A percentile compares a stretch with the other conserved stretches of the same genome.
phyloP scores from a whole-genome alignment of 2,888 invertebrate species.

The Cyclophora albipunctata region DNA sequence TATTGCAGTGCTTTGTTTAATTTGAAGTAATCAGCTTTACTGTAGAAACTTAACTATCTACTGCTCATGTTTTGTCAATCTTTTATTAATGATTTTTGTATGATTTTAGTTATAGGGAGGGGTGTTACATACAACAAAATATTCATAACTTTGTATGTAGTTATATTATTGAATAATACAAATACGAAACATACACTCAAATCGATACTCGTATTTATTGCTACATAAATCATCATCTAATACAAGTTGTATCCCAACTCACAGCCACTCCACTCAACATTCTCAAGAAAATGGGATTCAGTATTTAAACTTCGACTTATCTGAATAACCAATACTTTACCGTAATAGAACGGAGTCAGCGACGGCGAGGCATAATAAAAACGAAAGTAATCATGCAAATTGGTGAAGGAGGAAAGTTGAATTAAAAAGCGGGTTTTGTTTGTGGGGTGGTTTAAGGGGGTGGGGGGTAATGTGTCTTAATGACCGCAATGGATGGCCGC shows the following conservation, averaged over 20 bases:
- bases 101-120: no score
- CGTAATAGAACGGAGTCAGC: constrained; percentile 37
- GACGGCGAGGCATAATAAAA: constrained; percentile 63
- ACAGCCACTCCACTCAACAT: constrained; percentile 5
- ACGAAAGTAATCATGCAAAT: constrained; percentile 76
- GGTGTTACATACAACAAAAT: no score
- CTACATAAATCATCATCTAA: no score
- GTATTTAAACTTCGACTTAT: constrained; percentile 31
- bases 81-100: no score
- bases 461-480: constrained; percentile 65
- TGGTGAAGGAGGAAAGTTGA: constrained; percentile 70
- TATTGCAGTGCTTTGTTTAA: neutral
- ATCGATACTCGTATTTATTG: no score
- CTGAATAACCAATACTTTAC: constrained; percentile 39
- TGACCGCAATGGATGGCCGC: constrained; percentile 71
- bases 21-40: neutral
- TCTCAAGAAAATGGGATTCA: constrained; percentile 18
- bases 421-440: constrained; percentile 66
- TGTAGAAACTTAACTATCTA: no score
- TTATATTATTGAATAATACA: no score
- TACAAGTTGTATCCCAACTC: no score
- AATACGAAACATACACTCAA: no score
- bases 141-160: no score
- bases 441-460: constrained; percentile 18
- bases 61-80: no score